phyloP scores from a whole-genome alignment of 30 jellyfish, hydroid and myxozoan genomes.

The Clytia hemisphaerica region DNA sequence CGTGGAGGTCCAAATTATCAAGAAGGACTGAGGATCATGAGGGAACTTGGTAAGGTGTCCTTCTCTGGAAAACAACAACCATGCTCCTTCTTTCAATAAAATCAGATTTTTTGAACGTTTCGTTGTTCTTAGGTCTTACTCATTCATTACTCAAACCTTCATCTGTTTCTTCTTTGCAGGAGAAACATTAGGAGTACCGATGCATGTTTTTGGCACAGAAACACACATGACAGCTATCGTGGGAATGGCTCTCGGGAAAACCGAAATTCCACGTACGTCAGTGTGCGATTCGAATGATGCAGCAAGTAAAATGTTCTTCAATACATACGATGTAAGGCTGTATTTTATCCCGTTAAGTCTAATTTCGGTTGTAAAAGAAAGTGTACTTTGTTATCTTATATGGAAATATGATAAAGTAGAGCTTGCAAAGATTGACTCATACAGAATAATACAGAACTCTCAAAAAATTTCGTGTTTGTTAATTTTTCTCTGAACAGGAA shows the following conservation, averaged over 20 bases:
- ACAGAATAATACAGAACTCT: no score
- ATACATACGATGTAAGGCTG: constrained; percentile 57
- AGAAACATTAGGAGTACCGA: constrained; percentile 75
- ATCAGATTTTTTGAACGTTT: background rate
- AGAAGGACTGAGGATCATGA: constrained; percentile 85
- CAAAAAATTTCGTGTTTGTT: background rate
- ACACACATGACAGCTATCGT: constrained; percentile 97
- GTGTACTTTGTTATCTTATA: no score
- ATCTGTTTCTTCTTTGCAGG: constrained; percentile 13
- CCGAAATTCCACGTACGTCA: constrained; percentile 36
- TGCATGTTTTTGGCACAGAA: constrained; percentile 88
- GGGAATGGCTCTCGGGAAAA: constrained; percentile 88
- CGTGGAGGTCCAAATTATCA: constrained; percentile 96
- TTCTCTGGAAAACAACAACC: background rate
- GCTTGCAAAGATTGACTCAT: background rate
- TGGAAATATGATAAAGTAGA: background rate
- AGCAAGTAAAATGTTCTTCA: constrained; percentile 70
- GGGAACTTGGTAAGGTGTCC: constrained; percentile 58
- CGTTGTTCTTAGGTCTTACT: no score
- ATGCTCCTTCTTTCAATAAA: background rate
- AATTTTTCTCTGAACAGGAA: background rate
- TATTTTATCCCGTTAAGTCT: background rate
- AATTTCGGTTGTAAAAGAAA: no score
- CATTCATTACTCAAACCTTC: no score
- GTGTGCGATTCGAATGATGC: constrained; percentile 75